A percentile compares a stretch with the other conserved stretches of the same genome.
These are phyloP conservation scores for Cryptoblepharus egeriae DNA, from an alignment of 2,797 vertebrate species.

Conservation along the genomic window DNA sequence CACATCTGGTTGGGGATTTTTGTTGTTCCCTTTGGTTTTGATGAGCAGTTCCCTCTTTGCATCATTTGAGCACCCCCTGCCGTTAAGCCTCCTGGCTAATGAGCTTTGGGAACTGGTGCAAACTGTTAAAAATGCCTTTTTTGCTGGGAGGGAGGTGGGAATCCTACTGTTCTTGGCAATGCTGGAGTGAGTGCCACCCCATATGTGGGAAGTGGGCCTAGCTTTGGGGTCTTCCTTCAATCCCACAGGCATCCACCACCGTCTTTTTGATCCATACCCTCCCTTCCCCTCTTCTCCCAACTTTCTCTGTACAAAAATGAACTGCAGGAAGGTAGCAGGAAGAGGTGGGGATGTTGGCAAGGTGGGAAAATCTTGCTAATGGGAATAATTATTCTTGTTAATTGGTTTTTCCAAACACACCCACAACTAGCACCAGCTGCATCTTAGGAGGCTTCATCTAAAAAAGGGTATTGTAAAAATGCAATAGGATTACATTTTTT, in stretches of 20 bases:
- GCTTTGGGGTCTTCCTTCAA: background rate
- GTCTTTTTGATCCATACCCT: background rate
- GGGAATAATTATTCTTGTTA: background rate
- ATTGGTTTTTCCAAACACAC: background rate
- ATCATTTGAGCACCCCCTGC: background rate
- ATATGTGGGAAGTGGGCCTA: background rate
- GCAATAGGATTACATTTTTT: too few relatives aligned
- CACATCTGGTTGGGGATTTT: background rate
- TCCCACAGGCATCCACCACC: background rate
- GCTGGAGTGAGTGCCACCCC: background rate
- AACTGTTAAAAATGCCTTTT: background rate
- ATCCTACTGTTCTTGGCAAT: background rate
- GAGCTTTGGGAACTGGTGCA: background rate
- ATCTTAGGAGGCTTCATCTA: too few relatives aligned
- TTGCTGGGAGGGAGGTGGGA: background rate
- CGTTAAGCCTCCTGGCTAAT: conserved; percentile 3
- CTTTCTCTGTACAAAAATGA: too few relatives aligned
- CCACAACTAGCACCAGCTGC: too few relatives aligned
- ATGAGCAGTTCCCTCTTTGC: too few relatives aligned
- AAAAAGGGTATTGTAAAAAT: too few relatives aligned
- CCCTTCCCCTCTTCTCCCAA: too few relatives aligned
- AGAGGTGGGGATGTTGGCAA: too few relatives aligned
- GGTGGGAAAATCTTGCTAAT: background rate
- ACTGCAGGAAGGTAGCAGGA: background rate
- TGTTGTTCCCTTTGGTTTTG: too few relatives aligned